Evolutionary conservation across 1,140 invertebrate genomes (phyloP), one percentile per base, ranked within the genome.

Genomic region (Amyelois transitella): DNA sequence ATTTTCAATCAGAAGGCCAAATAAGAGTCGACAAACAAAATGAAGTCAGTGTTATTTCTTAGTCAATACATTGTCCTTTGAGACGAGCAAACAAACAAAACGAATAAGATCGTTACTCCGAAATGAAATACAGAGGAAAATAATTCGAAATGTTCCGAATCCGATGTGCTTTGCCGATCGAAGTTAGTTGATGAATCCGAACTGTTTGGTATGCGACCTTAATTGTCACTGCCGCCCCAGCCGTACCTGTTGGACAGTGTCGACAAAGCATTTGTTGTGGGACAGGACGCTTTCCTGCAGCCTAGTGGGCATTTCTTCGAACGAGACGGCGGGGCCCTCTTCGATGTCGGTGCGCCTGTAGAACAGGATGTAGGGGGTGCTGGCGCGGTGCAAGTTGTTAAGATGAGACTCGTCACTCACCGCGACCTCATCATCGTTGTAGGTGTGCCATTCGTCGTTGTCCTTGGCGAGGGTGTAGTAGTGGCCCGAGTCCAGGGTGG

Each of bases 341-440:
- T 77, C 78, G 1, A 83, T 60, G 25, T 86, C 82, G 2, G 60
- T 67, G 8, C 81, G 75, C 45, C 86, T 74, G 72, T 97, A 97
- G 66, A 96, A 95, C 2, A 96, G 82, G 48, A 96, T 93, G 65
- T 96, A 97, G 0, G 95, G 94, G 0, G 95, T 96, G 71, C 95
- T 93, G 1, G 93, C 92, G 2, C 91, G 91, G 53, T 92, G 91
- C 17, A 94, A 82, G 54, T 82, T 89, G 57, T 91, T 91, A 50
- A 96, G 91, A 8, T 93, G 90, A 0, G 89, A 80, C 17, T 93
- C 91, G 1, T 91, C 90, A 0, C 91, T 90, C 18, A 81, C 80
- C 0, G 91, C 91, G 0, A 96, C 94, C 1, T 89, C 82, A 51
- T 91, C 93, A 62, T 97, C 95, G 69, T 96, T 96, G 69, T 95